Conservation (phyloP, 2,113 vertebrate species). For the Theropithecus gelada region DNA sequence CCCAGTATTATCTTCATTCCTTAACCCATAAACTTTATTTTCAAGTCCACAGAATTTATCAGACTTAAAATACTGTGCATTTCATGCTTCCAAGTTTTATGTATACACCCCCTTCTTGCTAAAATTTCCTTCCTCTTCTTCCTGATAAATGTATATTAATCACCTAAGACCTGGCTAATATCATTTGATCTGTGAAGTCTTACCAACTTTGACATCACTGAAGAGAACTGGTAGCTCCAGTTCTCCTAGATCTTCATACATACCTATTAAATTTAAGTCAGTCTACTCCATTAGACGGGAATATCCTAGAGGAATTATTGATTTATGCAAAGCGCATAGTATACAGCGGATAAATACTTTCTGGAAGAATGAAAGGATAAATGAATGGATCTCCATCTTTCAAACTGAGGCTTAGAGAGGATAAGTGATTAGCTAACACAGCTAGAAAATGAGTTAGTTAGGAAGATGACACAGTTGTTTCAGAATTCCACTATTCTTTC, state of each 20-base stretch:
- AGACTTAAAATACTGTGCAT: neutral
- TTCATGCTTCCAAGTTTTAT: conserved; percentile 14
- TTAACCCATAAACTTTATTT: conserved; percentile 21
- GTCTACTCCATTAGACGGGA: neutral
- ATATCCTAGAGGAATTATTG: conserved; percentile 52
- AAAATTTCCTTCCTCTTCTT: neutral
- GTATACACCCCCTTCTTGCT: neutral
- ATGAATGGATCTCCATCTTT: conserved; percentile 42
- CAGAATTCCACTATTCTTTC: neutral
- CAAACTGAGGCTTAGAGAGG: conserved; percentile 20
- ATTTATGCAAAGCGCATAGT: conserved; percentile 54
- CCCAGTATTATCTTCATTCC: neutral
- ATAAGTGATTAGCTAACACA: conserved; percentile 33
- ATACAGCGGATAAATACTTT: conserved; percentile 47
- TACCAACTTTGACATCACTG: conserved; percentile 30
- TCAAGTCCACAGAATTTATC: neutral
- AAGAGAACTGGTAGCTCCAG: neutral
- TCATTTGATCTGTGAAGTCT: conserved; percentile 54
- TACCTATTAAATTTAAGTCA: conserved; percentile 42
- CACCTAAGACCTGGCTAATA: neutral
- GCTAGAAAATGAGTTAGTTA: conserved; percentile 34
- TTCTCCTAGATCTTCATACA: neutral
- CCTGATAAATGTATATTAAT: neutral
- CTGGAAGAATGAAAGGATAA: conserved; percentile 56
- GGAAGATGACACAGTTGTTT: neutral